These are phyloP conservation scores for Epizoanthus ramosus DNA, from an alignment of 92 coral and sea anemone species.

Conservation along the genomic window DNA sequence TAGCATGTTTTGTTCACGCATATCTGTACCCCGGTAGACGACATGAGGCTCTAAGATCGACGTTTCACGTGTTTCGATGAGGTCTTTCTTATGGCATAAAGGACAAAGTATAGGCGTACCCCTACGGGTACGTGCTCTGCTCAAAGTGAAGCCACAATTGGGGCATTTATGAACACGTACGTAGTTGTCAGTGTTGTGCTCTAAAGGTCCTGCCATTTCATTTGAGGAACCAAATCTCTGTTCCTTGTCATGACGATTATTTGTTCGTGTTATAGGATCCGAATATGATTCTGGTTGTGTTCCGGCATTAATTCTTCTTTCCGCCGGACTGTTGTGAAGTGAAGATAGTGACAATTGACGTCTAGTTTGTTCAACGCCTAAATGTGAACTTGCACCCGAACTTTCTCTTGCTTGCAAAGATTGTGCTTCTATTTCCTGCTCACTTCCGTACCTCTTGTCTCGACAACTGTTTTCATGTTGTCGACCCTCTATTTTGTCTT, in stretches of 20 bases:
- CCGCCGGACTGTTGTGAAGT: too few species aligned
- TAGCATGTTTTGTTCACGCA: conserved; percentile 7
- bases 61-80: not conserved
- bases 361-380: too few species aligned
- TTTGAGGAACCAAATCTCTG: not conserved
- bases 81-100: not conserved
- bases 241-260: not conserved
- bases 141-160: not conserved
- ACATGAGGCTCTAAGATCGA: not conserved
- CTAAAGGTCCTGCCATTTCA: not conserved
- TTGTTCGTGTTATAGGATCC: not conserved
- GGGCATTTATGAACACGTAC: not conserved
- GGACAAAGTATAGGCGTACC: not conserved
- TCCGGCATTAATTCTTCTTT: not conserved
- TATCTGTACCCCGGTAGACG: not conserved
- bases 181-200: not conserved
- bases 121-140: not conserved
- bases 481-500: not conserved
- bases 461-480: not conserved
- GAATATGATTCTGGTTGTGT: not conserved
- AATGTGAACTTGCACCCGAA: too few species aligned
- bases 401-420: too few species aligned
- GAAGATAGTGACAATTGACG: too few species aligned
- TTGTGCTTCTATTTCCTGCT: too few species aligned
- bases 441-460: too few species aligned